phyloP scores from a whole-genome alignment of 2,888 invertebrate genomes.

The Antheraea assamensis region DNA sequence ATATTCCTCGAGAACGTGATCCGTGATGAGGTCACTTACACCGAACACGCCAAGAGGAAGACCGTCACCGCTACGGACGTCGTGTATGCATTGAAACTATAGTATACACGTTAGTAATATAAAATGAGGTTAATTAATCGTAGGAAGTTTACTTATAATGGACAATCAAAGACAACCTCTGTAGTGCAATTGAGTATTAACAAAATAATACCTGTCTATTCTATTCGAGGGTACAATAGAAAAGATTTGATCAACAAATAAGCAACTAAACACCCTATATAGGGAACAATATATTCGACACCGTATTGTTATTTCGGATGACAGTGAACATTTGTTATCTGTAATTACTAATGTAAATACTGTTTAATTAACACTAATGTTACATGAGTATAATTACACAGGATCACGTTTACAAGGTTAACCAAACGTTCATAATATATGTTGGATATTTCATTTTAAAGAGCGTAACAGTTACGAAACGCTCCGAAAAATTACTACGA shows the following conservation, averaged over 20 bases:
- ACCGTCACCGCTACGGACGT: no score
- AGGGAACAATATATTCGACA: background rate
- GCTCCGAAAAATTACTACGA: background rate
- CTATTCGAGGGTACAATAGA: no score
- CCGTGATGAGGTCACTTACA: no score
- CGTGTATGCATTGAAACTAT: no score
- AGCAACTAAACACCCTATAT: background rate
- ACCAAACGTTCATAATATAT: background rate
- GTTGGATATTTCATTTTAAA: background rate
- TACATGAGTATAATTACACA: slow-evolving; percentile 1
- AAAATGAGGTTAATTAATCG: no score
- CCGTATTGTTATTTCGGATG: background rate
- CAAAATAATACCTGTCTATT: no score
- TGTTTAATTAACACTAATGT: slow-evolving; percentile 3
- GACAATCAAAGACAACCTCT: no score
- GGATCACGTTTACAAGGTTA: background rate
- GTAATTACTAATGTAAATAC: slow-evolving; percentile 5
- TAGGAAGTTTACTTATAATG: no score
- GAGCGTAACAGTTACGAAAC: background rate
- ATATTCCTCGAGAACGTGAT: no score
- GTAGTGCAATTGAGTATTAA: no score
- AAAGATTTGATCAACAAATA: background rate
- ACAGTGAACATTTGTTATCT: background rate
- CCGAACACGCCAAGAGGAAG: no score
- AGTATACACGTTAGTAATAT: no score